These are phyloP conservation scores for Cyaniris semiargus DNA, from an alignment of 2,888 invertebrate species.

Conservation along the genomic window DNA sequence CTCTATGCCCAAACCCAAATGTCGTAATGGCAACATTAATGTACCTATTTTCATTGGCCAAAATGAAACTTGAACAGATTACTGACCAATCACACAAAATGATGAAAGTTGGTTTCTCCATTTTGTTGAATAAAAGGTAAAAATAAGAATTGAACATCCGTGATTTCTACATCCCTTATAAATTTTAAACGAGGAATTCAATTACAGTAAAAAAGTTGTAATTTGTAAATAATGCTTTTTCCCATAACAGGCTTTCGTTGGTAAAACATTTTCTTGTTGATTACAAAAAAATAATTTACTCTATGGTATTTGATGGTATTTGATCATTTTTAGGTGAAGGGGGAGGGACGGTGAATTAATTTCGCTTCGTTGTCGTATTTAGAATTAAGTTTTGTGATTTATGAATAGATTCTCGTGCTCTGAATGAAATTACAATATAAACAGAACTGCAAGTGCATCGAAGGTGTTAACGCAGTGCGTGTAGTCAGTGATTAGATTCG, in stretches of 20 bases:
- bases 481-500: constrained; percentile 62
- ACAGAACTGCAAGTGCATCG: constrained; percentile 58
- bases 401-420: constrained; percentile 61
- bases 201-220: too few relatives aligned
- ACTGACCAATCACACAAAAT: neutral
- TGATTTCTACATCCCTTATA: neutral
- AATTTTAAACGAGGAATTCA: neutral
- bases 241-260: neutral
- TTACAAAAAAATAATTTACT: neutral
- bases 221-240: too few relatives aligned
- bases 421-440: constrained; percentile 62
- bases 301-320: constrained; percentile 2
- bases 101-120: neutral
- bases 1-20: constrained; percentile 9
- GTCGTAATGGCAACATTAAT: neutral
- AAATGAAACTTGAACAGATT: neutral
- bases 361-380: constrained; percentile 77
- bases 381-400: constrained; percentile 64
- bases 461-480: constrained; percentile 47
- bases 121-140: neutral
- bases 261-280: neutral
- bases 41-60: neutral
- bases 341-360: constrained; percentile 63
- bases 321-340: constrained; percentile 63
- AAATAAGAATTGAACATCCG: neutral